These are phyloP conservation scores for Brachyhypopomus gauderio DNA, from an alignment of 2,113 vertebrate species.

Conservation along the genomic window DNA sequence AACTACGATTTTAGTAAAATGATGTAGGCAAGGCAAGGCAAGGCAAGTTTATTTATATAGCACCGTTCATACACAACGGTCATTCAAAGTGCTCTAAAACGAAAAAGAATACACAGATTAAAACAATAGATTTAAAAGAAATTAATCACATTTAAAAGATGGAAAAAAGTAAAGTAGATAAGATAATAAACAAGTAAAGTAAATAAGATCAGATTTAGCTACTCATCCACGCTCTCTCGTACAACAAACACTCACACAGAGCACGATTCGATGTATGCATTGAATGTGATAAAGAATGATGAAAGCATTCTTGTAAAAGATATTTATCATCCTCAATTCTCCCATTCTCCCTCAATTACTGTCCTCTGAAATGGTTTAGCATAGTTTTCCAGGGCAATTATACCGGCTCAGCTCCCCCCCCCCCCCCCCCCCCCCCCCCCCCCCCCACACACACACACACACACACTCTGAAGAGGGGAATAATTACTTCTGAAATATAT, in stretches of 20 bases:
- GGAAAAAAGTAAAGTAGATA: too few relatives aligned
- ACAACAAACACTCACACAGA: too few relatives aligned
- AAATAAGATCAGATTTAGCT: too few relatives aligned
- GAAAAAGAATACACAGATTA: too few relatives aligned
- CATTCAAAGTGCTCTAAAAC: too few relatives aligned
- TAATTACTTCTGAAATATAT: slow-evolving; percentile 33
- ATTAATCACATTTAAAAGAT: too few relatives aligned
- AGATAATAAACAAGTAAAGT: too few relatives aligned
- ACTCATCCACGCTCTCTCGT: too few relatives aligned
- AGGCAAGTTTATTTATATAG: too few relatives aligned
- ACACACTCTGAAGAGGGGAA: not conserved
- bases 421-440: not conserved
- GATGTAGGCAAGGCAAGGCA: not conserved
- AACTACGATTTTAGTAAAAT: not conserved
- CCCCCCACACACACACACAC: not conserved
- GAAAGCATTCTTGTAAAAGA: slow-evolving; percentile 4
- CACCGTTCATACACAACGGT: too few relatives aligned
- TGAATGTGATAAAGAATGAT: not conserved
- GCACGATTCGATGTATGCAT: too few relatives aligned
- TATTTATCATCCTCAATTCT: slow-evolving; percentile 11
- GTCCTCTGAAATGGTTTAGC: slow-evolving; percentile 6
- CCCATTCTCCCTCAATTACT: slow-evolving; percentile 8
- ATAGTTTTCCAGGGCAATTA: slow-evolving; percentile 24
- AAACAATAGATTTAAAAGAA: too few relatives aligned
- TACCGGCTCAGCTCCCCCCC: not conserved